phyloP scores from a whole-genome alignment of 2,113 vertebrate species.

The Daboia siamensis region DNA sequence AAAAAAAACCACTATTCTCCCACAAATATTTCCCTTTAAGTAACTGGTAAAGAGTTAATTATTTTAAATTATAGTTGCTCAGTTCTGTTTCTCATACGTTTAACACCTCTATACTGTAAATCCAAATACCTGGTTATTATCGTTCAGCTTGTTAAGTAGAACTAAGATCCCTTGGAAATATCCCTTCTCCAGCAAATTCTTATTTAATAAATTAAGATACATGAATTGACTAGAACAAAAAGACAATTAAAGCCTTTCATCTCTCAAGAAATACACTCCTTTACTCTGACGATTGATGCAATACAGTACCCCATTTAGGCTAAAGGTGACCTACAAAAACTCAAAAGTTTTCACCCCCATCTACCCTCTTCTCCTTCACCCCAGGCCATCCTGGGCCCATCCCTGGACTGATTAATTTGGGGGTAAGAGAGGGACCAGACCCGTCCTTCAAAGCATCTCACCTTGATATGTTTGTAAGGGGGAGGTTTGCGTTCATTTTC shows the following conservation, averaged over 20 bases:
- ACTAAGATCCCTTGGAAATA: background rate
- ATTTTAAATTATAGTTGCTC: background rate
- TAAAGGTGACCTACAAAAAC: background rate
- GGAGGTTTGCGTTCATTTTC: constrained; percentile 92
- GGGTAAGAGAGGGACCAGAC: background rate
- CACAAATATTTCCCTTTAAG: background rate
- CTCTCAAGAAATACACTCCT: background rate
- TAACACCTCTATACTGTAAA: background rate
- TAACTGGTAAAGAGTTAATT: background rate
- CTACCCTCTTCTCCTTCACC: background rate
- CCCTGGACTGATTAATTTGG: background rate
- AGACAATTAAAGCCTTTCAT: background rate
- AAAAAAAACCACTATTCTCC: background rate
- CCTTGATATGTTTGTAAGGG: constrained; percentile 96
- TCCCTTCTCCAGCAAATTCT: background rate
- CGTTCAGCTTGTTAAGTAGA: background rate
- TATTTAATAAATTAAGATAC: background rate
- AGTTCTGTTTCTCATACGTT: background rate
- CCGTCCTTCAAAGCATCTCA: constrained; percentile 43
- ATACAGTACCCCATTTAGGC: background rate
- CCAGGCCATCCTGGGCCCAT: background rate
- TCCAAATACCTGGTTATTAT: background rate
- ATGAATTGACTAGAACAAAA: background rate
- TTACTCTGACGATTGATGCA: background rate
- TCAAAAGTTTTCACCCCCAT: background rate